These are phyloP conservation scores for Monarcha castaneiventris DNA, from an alignment of 2,113 vertebrate genomes.

Conservation along the genomic window DNA sequence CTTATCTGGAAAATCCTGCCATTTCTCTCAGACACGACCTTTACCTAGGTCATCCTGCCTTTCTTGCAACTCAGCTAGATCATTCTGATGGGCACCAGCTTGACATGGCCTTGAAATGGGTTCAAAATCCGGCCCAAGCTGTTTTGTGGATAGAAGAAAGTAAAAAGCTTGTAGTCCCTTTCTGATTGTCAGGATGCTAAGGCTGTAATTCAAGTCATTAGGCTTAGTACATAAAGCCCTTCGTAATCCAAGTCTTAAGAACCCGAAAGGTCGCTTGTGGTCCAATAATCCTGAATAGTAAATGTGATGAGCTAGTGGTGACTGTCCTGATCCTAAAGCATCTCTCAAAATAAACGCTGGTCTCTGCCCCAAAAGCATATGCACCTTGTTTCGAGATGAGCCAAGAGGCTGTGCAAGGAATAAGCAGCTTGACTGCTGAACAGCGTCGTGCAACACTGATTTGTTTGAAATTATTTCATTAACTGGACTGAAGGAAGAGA, in stretches of 20 bases:
- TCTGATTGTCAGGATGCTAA: constrained; percentile 34
- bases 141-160: constrained; percentile 19
- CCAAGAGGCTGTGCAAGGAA: neutral
- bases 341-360: neutral
- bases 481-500: neutral
- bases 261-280: constrained; percentile 53
- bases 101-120: constrained; percentile 11
- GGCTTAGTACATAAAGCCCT: constrained; percentile 43
- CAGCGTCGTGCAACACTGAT: neutral
- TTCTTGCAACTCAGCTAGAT: neutral
- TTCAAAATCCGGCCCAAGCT: constrained; percentile 5
- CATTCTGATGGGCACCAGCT: neutral
- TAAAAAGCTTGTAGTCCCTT: constrained; percentile 16
- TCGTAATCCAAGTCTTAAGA: constrained; percentile 58
- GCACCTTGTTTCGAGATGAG: neutral
- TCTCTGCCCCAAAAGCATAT: constrained; percentile 10
- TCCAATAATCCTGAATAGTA: constrained; percentile 40
- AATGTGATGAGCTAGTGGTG: neutral
- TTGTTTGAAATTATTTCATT: neutral
- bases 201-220: constrained; percentile 54
- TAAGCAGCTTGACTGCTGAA: neutral
- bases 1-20: constrained; percentile 32
- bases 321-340: constrained; percentile 43
- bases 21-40: neutral
- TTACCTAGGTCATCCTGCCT: constrained; percentile 14